Evolutionary conservation across 2,113 vertebrate species (phyloP).

Genomic region (Spheniscus mendiculus): DNA sequence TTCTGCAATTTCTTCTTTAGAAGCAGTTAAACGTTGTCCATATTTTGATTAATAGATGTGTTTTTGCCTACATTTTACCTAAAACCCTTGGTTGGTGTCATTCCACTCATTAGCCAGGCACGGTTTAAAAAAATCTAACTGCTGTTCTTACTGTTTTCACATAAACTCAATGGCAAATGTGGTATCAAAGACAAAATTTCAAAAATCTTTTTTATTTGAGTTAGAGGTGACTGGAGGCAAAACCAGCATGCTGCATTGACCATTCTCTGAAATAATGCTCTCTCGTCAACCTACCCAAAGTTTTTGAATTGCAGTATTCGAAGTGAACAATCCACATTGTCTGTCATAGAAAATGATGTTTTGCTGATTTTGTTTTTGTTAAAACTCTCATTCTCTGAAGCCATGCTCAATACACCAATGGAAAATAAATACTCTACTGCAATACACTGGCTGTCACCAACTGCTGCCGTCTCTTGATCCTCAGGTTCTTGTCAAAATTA

Average conservation of each 20-base stretch:
- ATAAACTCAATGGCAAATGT: slow-evolving; percentile 57
- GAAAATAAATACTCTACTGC: not conserved
- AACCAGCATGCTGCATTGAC: slow-evolving; percentile 47
- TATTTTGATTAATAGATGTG: slow-evolving; percentile 50
- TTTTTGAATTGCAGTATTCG: slow-evolving; percentile 51
- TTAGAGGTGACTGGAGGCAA: slow-evolving; percentile 47
- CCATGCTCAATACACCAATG: not conserved
- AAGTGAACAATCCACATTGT: slow-evolving; percentile 61
- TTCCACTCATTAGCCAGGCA: slow-evolving; percentile 50
- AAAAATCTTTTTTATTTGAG: slow-evolving; percentile 21
- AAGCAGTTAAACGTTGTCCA: not conserved
- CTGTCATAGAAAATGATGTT: slow-evolving; percentile 47
- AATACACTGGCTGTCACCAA: not conserved
- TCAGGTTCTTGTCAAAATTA: not conserved
- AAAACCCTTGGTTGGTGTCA: slow-evolving; percentile 47
- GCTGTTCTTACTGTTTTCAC: slow-evolving; percentile 56
- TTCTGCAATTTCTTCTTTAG: slow-evolving; percentile 3
- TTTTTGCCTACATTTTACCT: slow-evolving; percentile 53
- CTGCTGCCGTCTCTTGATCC: not conserved
- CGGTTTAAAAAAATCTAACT: slow-evolving; percentile 59
- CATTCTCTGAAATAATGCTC: slow-evolving; percentile 56
- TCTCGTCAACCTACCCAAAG: slow-evolving; percentile 56
- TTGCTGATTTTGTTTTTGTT: slow-evolving; percentile 34
- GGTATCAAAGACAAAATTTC: slow-evolving; percentile 25
- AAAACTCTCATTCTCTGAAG: not conserved